Conservation (phyloP, 2,113 vertebrate genomes). For the Sprattus sprattus region DNA sequence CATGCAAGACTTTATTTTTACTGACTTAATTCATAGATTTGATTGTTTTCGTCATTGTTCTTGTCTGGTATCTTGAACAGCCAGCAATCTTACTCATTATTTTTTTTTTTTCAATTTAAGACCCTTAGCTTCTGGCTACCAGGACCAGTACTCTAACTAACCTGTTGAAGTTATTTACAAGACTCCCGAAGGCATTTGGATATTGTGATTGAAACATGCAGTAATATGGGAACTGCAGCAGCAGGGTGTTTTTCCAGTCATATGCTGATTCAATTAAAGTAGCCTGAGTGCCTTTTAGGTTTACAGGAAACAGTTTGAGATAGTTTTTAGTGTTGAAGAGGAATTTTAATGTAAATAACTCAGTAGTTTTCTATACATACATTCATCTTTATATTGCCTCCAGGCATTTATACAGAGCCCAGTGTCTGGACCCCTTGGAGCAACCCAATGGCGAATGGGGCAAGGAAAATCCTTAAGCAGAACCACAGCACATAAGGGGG, state of each 20-base stretch:
- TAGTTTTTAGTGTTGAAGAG: neutral
- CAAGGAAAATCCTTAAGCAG: too few relatives aligned
- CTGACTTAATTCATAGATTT: neutral
- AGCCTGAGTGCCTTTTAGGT: neutral
- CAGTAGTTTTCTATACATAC: neutral
- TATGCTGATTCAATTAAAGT: neutral
- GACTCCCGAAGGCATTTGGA: neutral
- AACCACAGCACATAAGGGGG: too few relatives aligned
- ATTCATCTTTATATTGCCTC: too few relatives aligned
- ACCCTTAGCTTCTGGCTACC: neutral
- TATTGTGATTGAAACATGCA: neutral
- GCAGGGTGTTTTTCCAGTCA: neutral
- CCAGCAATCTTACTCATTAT: neutral
- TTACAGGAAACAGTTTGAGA: neutral
- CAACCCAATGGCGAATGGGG: too few relatives aligned
- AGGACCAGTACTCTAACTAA: neutral
- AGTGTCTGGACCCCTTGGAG: too few relatives aligned
- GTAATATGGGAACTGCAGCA: neutral
- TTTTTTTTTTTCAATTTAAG: neutral
- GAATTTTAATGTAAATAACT: neutral
- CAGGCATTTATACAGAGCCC: too few relatives aligned
- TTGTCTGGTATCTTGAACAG: neutral
- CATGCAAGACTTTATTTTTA: neutral
- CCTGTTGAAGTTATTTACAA: slow-evolving; percentile 7
- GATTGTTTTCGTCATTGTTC: neutral